Conservation (phyloP, 2,888 invertebrate species). For the Dryocosmus kuriphilus region DNA sequence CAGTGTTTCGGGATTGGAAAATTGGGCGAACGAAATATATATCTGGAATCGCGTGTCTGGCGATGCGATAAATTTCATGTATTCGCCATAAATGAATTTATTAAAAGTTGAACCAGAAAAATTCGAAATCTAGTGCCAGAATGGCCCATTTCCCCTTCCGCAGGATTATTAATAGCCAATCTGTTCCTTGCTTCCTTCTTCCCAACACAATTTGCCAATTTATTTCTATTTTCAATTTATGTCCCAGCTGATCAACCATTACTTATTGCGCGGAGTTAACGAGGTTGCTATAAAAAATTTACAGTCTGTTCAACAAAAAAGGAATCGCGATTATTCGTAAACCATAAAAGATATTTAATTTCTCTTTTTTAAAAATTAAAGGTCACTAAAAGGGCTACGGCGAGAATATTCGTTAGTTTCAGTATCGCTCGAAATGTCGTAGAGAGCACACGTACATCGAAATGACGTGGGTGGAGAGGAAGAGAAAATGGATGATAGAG, state of each 20-base stretch:
- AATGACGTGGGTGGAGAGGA: too few relatives aligned
- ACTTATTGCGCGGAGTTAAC: background rate
- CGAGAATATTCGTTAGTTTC: too few relatives aligned
- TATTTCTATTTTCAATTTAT: conserved; percentile 7
- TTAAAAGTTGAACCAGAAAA: background rate
- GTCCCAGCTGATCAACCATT: background rate
- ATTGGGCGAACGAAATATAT: background rate
- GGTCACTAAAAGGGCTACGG: too few relatives aligned
- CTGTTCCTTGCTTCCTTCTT: conserved; percentile 5
- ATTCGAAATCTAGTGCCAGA: conserved; percentile 9
- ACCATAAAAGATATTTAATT: too few relatives aligned
- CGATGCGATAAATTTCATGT: conserved; percentile 16
- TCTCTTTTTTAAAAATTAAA: too few relatives aligned
- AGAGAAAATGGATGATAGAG: too few relatives aligned
- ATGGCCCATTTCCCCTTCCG: conserved; percentile 25
- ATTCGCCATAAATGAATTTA: conserved; percentile 14
- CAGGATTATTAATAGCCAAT: conserved; percentile 13
- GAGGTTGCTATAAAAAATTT: too few relatives aligned
- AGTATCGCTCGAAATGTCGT: too few relatives aligned
- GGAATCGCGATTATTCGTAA: too few relatives aligned
- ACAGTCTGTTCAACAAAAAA: too few relatives aligned
- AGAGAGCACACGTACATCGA: too few relatives aligned
- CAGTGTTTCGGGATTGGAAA: background rate
- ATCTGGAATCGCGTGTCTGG: background rate
- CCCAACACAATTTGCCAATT: background rate